phyloP scores from a whole-genome alignment of 92 coral and sea anemone genomes.

The Epizoanthus rinbou region DNA sequence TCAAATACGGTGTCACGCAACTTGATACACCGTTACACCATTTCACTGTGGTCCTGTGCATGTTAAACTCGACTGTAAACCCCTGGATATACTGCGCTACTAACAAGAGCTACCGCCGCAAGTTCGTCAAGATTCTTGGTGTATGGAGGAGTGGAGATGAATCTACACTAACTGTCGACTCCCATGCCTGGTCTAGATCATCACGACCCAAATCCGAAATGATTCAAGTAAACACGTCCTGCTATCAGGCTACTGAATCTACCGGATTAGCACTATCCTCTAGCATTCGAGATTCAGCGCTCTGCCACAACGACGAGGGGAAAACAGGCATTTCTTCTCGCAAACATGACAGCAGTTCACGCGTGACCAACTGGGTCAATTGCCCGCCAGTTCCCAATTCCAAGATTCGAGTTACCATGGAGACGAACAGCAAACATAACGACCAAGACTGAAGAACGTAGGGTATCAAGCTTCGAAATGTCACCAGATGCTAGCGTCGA shows the following conservation, averaged over 20 bases:
- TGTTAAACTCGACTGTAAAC: slow-evolving; percentile 80
- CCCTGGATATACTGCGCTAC: slow-evolving; percentile 87
- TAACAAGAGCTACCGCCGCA: slow-evolving; percentile 67
- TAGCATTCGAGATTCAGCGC: slow-evolving; percentile 24
- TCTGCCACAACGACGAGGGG: neutral
- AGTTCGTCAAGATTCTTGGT: slow-evolving; percentile 43
- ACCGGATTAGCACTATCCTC: slow-evolving; percentile 18
- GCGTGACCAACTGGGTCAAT: neutral
- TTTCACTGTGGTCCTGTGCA: slow-evolving; percentile 72
- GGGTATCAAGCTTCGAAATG: neutral
- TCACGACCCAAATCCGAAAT: neutral
- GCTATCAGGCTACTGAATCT: slow-evolving; percentile 4
- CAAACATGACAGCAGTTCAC: neutral
- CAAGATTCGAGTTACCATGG: slow-evolving; percentile 11
- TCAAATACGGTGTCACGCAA: slow-evolving; percentile 63
- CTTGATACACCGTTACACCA: slow-evolving; percentile 72
- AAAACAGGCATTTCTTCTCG: neutral
- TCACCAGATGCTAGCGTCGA: neutral
- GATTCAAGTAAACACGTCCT: neutral
- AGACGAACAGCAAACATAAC: slow-evolving; percentile 31
- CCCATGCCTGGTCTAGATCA: slow-evolving; percentile 10
- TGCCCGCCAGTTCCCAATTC: neutral
- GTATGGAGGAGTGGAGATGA: slow-evolving; percentile 42
- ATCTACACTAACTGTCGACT: slow-evolving; percentile 22
- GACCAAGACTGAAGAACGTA: neutral